Evolutionary conservation across 1,140 invertebrate genomes (phyloP).

Genomic region (Penaeus indicus): DNA sequence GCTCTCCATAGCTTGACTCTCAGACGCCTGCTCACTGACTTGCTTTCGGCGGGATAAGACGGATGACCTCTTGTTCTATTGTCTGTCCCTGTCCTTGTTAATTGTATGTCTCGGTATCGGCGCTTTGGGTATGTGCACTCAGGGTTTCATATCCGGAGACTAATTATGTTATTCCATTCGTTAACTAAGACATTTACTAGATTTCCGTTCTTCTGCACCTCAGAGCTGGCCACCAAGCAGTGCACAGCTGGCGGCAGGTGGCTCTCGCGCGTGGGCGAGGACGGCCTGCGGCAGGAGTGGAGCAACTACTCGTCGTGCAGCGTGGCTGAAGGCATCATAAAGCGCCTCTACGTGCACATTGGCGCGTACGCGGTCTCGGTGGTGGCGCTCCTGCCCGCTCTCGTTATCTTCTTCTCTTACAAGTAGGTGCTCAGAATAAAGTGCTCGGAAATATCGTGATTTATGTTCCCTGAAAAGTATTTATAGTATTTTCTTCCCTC

Average conservation of each 20-base stretch:
- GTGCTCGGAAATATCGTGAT: not conserved
- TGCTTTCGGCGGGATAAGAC: too few species aligned
- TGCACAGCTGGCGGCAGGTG: slow-evolving; percentile 69
- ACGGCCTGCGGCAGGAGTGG: slow-evolving; percentile 69
- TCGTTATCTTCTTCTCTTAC: slow-evolving; percentile 71
- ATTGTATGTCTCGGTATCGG: too few species aligned
- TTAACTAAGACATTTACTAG: not conserved
- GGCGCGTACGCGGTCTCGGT: slow-evolving; percentile 70
- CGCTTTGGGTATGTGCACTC: too few species aligned
- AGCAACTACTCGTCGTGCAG: slow-evolving; percentile 71
- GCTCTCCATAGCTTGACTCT: too few species aligned
- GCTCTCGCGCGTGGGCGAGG: slow-evolving; percentile 62
- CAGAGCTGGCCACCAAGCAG: slow-evolving; percentile 69
- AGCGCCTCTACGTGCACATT: slow-evolving; percentile 69
- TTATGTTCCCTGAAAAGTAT: too few species aligned
- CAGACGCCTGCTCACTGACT: too few species aligned
- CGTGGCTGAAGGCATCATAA: slow-evolving; percentile 66
- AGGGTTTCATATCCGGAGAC: too few species aligned
- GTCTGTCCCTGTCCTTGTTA: too few species aligned
- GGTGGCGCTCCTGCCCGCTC: slow-evolving; percentile 70
- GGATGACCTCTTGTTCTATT: too few species aligned
- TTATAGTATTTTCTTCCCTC: too few species aligned
- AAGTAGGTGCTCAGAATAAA: slow-evolving; percentile 68
- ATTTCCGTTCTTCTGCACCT: not conserved
- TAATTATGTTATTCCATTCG: too few species aligned